phyloP scores from a whole-genome alignment of 2,888 invertebrate genomes.

The Tricholauxania praeusta region DNA sequence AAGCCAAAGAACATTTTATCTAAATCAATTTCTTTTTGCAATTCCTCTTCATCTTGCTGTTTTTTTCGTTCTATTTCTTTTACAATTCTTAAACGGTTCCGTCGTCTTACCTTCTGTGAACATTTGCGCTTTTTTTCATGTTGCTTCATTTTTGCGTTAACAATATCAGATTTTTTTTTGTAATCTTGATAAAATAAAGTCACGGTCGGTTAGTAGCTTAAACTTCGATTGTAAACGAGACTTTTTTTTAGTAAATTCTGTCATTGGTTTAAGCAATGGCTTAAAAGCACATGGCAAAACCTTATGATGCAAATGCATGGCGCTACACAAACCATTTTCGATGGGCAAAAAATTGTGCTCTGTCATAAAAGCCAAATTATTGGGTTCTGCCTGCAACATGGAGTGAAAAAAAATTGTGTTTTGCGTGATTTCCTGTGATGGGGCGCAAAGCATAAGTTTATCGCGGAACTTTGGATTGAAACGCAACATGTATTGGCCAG shows the following conservation, averaged over 20 bases:
- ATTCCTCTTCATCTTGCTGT: constrained; percentile 20
- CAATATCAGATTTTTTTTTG: constrained; percentile 2
- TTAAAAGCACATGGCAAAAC: constrained; percentile 58
- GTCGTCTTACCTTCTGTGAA: neutral
- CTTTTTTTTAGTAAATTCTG: constrained; percentile 14
- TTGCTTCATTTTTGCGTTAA: neutral
- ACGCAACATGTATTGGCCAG: constrained; percentile 58
- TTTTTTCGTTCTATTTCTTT: neutral
- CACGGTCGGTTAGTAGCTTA: constrained; percentile 21
- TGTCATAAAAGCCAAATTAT: constrained; percentile 54
- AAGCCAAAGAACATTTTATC: constrained; percentile 34
- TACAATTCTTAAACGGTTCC: neutral
- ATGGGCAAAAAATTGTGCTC: constrained; percentile 54
- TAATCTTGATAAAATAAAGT: neutral
- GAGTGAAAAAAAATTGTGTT: constrained; percentile 52
- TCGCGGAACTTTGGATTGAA: constrained; percentile 55
- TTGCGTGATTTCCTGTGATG: constrained; percentile 46
- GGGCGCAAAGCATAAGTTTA: constrained; percentile 57
- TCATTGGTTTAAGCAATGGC: neutral
- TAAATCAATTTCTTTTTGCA: constrained; percentile 34
- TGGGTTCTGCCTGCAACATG: constrained; percentile 49
- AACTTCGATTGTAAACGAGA: neutral
- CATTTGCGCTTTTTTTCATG: neutral
- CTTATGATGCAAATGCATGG: constrained; percentile 53
- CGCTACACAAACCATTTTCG: constrained; percentile 51